Conservation (phyloP, 2,113 vertebrate genomes). For the Rhegmatorhina hoffmannsi region DNA sequence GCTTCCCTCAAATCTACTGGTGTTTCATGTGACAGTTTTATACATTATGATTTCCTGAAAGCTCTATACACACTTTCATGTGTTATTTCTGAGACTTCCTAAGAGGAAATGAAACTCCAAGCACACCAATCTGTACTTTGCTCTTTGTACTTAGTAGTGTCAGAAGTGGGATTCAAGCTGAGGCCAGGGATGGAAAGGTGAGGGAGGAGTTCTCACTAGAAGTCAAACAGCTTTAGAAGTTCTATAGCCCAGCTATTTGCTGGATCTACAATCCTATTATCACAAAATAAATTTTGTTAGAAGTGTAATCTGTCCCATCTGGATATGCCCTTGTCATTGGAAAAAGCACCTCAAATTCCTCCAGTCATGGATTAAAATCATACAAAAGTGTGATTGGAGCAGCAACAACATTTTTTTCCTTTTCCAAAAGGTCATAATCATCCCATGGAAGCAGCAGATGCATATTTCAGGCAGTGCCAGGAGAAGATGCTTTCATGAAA, state of each 20-base stretch:
- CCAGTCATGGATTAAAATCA: background rate
- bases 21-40: background rate
- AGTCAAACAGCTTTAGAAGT: background rate
- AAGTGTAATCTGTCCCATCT: background rate
- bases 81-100: background rate
- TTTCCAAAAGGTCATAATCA: background rate
- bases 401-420: background rate
- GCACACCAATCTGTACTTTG: background rate
- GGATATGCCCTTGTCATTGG: background rate
- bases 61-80: rapidly evolving
- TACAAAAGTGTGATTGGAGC: background rate
- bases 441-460: background rate
- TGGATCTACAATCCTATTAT: background rate
- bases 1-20: background rate
- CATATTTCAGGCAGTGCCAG: background rate
- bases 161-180: background rate
- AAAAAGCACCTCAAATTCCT: background rate
- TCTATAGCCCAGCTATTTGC: background rate
- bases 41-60: background rate
- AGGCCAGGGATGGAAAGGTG: background rate
- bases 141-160: background rate
- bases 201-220: background rate
- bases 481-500: background rate
- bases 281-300: background rate
- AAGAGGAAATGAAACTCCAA: background rate